Percentiles rank a stretch among this genome's conserved stretches.
Conservation (phyloP, 2,888 invertebrate genomes). For the Dynastes maya region DNA sequence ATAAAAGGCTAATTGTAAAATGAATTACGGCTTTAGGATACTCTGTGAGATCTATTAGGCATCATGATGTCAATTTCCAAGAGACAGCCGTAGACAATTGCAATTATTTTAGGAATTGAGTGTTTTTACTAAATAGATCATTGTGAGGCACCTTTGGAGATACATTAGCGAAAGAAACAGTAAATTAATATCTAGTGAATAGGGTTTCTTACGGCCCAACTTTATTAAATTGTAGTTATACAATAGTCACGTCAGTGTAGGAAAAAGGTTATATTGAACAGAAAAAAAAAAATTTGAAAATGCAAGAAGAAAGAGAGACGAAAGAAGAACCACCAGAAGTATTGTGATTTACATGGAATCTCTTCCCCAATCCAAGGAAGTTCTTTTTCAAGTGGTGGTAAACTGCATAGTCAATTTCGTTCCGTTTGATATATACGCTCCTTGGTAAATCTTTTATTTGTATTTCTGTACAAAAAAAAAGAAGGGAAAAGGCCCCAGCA, state of each 20-base stretch:
- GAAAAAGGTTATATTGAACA: conserved; percentile 30
- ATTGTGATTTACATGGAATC: conserved; percentile 42
- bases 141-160: too few species aligned
- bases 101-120: too few species aligned
- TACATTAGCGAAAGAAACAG: too few species aligned
- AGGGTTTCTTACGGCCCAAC: background rate
- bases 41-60: too few species aligned
- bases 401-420: conserved; percentile 23
- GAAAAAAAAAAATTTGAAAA: conserved; percentile 33
- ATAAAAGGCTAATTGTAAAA: too few species aligned
- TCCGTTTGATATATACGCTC: conserved; percentile 10
- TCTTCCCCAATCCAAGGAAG: background rate
- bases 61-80: too few species aligned
- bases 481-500: background rate
- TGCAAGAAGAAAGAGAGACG: conserved; percentile 8
- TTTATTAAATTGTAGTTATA: conserved; percentile 25
- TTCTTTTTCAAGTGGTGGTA: conserved; percentile 10
- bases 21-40: too few species aligned
- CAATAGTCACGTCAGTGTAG: conserved; percentile 21
- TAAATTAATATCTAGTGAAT: too few species aligned
- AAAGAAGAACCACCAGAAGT: too few species aligned
- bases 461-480: conserved; percentile 18
- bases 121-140: too few species aligned
- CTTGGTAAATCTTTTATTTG: conserved; percentile 41
- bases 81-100: too few species aligned